A percentile compares a stretch with the other conserved stretches of the same genome.
phyloP scores from a whole-genome alignment of 2,888 invertebrate genomes.

The Slavum lentiscoides region DNA sequence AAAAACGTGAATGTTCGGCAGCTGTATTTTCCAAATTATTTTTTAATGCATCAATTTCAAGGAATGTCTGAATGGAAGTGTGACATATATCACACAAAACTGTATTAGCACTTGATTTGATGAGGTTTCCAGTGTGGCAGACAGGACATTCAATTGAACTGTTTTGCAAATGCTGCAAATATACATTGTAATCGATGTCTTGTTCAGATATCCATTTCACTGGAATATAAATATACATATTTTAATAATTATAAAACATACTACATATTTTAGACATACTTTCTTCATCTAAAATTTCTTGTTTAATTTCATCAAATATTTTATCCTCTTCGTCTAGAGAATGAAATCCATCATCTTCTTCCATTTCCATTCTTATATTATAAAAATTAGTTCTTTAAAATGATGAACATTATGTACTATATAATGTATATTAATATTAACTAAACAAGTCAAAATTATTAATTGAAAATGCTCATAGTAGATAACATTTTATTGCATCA shows the following conservation, averaged over 20 bases:
- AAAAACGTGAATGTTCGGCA: slow-evolving; percentile 44
- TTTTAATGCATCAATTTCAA: slow-evolving; percentile 42
- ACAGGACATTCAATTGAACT: slow-evolving; percentile 47
- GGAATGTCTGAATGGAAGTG: slow-evolving; percentile 28
- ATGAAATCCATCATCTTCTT: slow-evolving; percentile 51
- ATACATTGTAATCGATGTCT: slow-evolving; percentile 32
- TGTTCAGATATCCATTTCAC: slow-evolving; percentile 48
- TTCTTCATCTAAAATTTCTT: slow-evolving; percentile 51
- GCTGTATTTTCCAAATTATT: slow-evolving; percentile 46
- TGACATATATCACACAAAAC: slow-evolving; percentile 43
- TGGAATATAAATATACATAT: not conserved
- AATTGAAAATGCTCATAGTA: too few relatives aligned
- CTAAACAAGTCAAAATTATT: not conserved
- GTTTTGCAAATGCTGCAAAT: slow-evolving; percentile 45
- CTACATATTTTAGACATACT: slow-evolving; percentile 17
- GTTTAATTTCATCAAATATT: slow-evolving; percentile 49
- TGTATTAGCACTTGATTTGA: slow-evolving; percentile 9
- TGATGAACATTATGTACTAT: not conserved
- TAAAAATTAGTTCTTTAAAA: not conserved
- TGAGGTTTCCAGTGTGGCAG: slow-evolving; percentile 30
- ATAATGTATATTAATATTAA: not conserved
- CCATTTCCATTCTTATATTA: slow-evolving; percentile 41
- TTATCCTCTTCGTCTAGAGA: slow-evolving; percentile 47
- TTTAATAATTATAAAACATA: not conserved
- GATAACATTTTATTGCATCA: too few relatives aligned